Evolutionary conservation across 2,113 vertebrate species (phyloP), one percentile per base, ranked within the genome.

Genomic region (Struthio camelus): DNA sequence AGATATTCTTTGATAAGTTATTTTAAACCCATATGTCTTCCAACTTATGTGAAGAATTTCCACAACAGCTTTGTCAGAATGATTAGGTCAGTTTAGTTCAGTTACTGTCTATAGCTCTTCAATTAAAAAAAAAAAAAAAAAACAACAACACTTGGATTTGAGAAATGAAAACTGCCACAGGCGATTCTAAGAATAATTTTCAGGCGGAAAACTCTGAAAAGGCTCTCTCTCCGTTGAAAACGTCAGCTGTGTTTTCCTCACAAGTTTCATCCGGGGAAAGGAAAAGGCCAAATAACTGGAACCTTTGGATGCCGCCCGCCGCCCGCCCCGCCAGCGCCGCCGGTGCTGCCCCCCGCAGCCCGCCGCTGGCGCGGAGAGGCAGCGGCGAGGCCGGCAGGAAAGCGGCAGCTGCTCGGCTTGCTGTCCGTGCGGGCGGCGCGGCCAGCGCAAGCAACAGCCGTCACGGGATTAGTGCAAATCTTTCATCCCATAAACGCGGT

Each of bases 341-440:
- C 44, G 3, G 6, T 93, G 88, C 93, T 96, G 93, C 90, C 93
- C 88, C 70, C 85, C 93, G 59, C 89, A 87, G 87, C 65, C 66
- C 40, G 16, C 16, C 34, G 3, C 0, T 46, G 28, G 12, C 1
- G 54, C 14, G 18, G 30, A 30, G 65, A 67, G 1, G 11, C 59
- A 51, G 53, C 78, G 48, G 30, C 3, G 20, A 53, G 14, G 40
- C 50, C 40, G 22, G 36, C 7, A 19, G 59, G 19, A 94, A 94
- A 44, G 6, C 76, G 36, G 54, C 19, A 58, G 67, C 67, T 77
- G 44, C 59, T 83, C 28, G 0, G 0, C 19, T 59, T 6, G 2
- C 1, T n/a, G 6, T 66, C 46, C 6, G 59, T 11, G 15, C 50
- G 71, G 18, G 2, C 6, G 70, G 44, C 1, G 3, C 30, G 20